Conservation (phyloP, 2,888 invertebrate species). For the Drosophila percnosoma region DNA sequence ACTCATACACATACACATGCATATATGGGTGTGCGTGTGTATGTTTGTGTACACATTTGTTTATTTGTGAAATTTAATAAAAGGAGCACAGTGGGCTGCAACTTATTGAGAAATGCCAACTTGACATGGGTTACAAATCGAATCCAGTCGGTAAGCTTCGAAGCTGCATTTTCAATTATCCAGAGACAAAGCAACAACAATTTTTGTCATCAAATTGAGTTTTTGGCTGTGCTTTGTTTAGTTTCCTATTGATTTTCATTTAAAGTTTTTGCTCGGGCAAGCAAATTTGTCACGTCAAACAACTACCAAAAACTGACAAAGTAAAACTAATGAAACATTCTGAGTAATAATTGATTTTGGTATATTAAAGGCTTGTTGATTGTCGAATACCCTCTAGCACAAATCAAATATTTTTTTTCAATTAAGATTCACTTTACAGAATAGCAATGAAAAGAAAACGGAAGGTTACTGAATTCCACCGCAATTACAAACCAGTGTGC, state of each 20-base stretch:
- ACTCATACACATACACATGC: constrained; percentile 27
- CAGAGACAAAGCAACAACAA: constrained; percentile 11
- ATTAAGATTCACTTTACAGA: not conserved
- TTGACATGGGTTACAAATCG: constrained; percentile 53
- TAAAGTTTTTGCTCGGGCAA: constrained; percentile 15
- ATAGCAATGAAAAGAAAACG: not conserved
- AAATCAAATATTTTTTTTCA: not conserved
- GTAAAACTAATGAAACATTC: constrained; percentile 27
- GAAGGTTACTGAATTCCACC: not conserved
- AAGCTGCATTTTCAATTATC: constrained; percentile 12
- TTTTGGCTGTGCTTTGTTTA: constrained; percentile 44
- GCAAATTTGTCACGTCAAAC: constrained; percentile 1
- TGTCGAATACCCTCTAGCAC: not conserved
- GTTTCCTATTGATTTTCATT: constrained; percentile 46
- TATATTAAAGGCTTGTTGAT: constrained; percentile 1
- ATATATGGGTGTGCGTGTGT: constrained; percentile 18
- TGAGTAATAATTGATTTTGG: constrained; percentile 11
- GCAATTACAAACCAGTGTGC: constrained; percentile 46
- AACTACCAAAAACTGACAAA: constrained; percentile 8
- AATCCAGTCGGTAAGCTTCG: not conserved
- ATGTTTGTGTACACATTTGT: constrained; percentile 43
- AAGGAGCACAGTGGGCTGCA: constrained; percentile 67
- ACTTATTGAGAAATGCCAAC: constrained; percentile 53
- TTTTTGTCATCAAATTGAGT: constrained; percentile 48
- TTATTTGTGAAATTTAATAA: constrained; percentile 70